A percentile compares a stretch with the other conserved stretches of the same genome.
phyloP scores from a whole-genome alignment of 2,797 vertebrate genomes.

The Bradypus variegatus region DNA sequence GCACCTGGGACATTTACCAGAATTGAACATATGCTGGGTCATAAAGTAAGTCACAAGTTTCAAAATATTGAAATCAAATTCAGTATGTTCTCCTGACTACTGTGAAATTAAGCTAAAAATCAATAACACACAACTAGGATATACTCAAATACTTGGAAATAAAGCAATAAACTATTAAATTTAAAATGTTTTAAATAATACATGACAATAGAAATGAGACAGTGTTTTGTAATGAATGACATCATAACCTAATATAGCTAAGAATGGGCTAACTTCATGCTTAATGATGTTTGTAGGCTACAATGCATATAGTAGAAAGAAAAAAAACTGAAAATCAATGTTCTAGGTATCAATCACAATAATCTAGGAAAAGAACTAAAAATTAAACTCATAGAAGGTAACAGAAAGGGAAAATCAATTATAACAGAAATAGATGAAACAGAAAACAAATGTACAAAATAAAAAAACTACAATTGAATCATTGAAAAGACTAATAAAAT shows the following conservation, averaged over 20 bases:
- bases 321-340: background rate
- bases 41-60: background rate
- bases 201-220: background rate
- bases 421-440: background rate
- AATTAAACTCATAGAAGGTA: background rate
- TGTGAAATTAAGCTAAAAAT: background rate
- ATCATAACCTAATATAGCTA: background rate
- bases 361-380: background rate
- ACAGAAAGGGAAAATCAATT: background rate
- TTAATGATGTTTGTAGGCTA: background rate
- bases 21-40: background rate
- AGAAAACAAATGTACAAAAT: background rate
- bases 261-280: background rate
- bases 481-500: background rate
- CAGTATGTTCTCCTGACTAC: background rate
- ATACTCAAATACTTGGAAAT: background rate
- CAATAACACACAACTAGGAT: background rate
- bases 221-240: background rate
- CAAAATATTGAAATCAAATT: background rate
- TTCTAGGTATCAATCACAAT: background rate
- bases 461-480: background rate
- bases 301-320: background rate
- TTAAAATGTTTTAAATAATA: background rate
- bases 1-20: too few relatives aligned
- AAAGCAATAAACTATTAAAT: background rate